Evolutionary conservation across 2,888 invertebrate genomes (phyloP), one percentile per base, ranked within the genome.

Genomic region (Andrena bicolor): DNA sequence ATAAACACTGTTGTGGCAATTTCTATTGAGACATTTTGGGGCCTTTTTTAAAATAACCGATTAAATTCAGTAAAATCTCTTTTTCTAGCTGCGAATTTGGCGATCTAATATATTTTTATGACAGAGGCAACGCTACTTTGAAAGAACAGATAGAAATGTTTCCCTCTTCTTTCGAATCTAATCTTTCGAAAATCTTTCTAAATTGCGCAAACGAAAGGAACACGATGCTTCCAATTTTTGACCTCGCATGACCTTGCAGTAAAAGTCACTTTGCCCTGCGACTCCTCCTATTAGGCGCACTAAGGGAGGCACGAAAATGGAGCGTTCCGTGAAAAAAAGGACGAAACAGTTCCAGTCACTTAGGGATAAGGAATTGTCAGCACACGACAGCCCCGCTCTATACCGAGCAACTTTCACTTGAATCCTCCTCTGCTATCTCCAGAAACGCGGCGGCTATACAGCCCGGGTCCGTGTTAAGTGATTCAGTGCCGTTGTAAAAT

Each of bases 401-500:
- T 23, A 23, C 48, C 23, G 32, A 16, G 66, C 20, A 41, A 68
- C 53, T 28, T 70, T 70, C 63, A 76, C 79, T 64, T 10, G 61
- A 66, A 66, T 23, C 23, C 65, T 10, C 32, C 23, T 51, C 26
- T 32, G 78, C 80, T 80, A 80, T 80, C 80, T 77, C 30, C 26
- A 60, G 77, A 60, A 80, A 77, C 35, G 80, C 53, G 66, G 32
- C 72, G 64, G 66, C 61, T 51, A 80, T 78, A 72, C 80, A 80
- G 72, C 73, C 41, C 41, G 4, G 41, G 72, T 58, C 74, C 78
- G 83, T 68, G 85, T 78, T 83, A 84, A 83, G 85, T 81, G 83
- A 84, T 80, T 78, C 80, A 65, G 81, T 80, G 85, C 74, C 74
- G 75, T 73, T 79, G 86, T 78, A 80, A 82, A 87, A 80, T 82